phyloP scores from a whole-genome alignment of 2,797 vertebrate species.

The Cheirogaleus major region DNA sequence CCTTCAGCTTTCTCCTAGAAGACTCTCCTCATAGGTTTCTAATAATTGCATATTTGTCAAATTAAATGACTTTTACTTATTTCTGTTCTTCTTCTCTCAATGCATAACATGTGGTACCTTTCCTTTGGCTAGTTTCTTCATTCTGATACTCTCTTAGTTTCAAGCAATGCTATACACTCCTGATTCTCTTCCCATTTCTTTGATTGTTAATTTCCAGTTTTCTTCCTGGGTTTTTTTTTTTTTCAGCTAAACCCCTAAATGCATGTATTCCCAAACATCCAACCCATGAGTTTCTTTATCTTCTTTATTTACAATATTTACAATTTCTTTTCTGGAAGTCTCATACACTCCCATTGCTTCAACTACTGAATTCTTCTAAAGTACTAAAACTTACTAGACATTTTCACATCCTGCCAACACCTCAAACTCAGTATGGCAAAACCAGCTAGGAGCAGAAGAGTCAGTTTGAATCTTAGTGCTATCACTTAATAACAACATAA shows the following conservation, averaged over 20 bases:
- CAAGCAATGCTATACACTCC: not conserved
- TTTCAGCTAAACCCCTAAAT: not conserved
- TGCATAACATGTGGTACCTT: not conserved
- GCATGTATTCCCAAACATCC: not conserved
- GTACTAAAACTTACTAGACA: not conserved
- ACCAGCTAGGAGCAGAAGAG: not conserved
- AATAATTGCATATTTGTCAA: not conserved
- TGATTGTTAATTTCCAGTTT: slow-evolving; percentile 8
- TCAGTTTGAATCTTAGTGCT: not conserved
- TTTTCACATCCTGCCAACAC: not conserved
- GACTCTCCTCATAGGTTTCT: not conserved
- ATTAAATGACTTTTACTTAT: not conserved
- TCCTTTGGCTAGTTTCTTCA: not conserved
- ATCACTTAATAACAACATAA: not conserved
- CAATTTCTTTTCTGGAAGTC: not conserved
- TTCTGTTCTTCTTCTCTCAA: not conserved
- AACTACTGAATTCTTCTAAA: not conserved
- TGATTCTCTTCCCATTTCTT: not conserved
- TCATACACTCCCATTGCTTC: not conserved
- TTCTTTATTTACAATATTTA: not conserved
- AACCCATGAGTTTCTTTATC: not conserved
- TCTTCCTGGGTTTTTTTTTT: not conserved
- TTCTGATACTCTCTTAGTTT: not conserved
- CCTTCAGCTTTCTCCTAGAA: not conserved
- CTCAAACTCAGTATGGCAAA: not conserved